Base-by-base conservation (phyloP, 1,140 invertebrate genomes). In the Leptopilina clavipes region DNA sequence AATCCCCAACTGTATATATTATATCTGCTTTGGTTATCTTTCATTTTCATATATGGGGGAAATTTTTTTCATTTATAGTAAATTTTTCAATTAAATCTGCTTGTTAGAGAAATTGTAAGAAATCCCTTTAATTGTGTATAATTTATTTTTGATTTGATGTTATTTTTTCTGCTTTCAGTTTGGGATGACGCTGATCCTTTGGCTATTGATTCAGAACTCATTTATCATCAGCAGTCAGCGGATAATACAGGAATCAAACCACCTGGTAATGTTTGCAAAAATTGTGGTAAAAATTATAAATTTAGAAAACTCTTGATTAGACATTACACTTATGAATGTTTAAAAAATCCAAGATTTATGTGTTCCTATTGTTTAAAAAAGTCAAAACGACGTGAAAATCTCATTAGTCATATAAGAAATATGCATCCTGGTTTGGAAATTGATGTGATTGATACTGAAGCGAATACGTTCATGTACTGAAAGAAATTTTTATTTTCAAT, bases 281-380 rank as follows among this genome's bases (percentile, higher is more conserved):
- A 70, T 70, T 75, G 74, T 48, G 74, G 74, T 37, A 75, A 75
- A 18, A 12, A 11, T 48, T 75, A 75, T 75, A 65, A 70, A 31
- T 70, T 43, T 17, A 70, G 31, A 17, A 44, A 54, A 48, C 43
- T 40, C 25, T 70, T 75, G 22, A 45, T n/a, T 8, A 70, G 74
- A 17, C 74, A 75, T 17, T 17, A 48, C 14, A 70, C 43, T 3
- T 75, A 70, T 48, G 74, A 75, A 37, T 75, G 74, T 37, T 52
- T 31, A n/a, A 75, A 37, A 70, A 70, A 25, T 5, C 74, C 74
- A 10, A 52, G 74, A 25, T 75, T 75, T 31, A 45, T 52, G 17
- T 75, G 74, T 17, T 59, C 74, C 0, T 45, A 75, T 45, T 75
- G 74, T 37, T 40, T 70, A 14, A 9, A 70, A 70, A 70, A 70